These are phyloP conservation scores for Tamias sibiricus DNA, from an alignment of 2,113 vertebrate species.

Conservation along the genomic window DNA sequence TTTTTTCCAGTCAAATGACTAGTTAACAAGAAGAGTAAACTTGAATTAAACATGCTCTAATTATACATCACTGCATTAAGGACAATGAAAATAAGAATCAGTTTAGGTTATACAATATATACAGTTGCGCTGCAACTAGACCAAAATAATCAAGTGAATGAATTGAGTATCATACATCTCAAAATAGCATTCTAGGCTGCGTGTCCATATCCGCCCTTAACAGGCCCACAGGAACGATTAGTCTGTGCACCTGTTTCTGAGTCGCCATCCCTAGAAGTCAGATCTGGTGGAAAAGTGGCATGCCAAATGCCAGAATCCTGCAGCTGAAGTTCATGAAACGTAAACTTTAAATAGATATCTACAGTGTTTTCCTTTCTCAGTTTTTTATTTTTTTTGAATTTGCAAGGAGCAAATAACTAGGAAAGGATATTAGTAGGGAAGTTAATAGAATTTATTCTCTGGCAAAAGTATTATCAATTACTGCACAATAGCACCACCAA, in stretches of 20 bases:
- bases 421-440: conserved; percentile 63
- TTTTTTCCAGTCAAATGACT: conserved; percentile 92
- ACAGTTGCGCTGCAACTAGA: conserved; percentile 97
- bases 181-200: conserved; percentile 81
- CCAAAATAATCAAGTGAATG: conserved; percentile 87
- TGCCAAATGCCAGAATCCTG: conserved; percentile 69
- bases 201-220: conserved; percentile 76
- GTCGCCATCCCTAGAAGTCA: conserved; percentile 47
- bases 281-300: conserved; percentile 75
- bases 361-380: conserved; percentile 81
- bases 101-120: conserved; percentile 91
- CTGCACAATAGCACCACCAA: conserved; percentile 71
- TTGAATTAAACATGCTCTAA: conserved; percentile 87
- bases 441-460: conserved; percentile 76
- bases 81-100: conserved; percentile 90
- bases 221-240: conserved; percentile 77
- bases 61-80: conserved; percentile 90
- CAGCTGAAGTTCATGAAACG: conserved; percentile 75
- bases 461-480: conserved; percentile 67
- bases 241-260: conserved; percentile 67
- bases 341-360: conserved; percentile 87
- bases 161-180: conserved; percentile 89
- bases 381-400: conserved; percentile 54
- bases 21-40: conserved; percentile 86
- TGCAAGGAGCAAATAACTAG: conserved; percentile 78